Conservation (phyloP, 2,113 vertebrate species). For the Nothoprocta pentlandii region DNA sequence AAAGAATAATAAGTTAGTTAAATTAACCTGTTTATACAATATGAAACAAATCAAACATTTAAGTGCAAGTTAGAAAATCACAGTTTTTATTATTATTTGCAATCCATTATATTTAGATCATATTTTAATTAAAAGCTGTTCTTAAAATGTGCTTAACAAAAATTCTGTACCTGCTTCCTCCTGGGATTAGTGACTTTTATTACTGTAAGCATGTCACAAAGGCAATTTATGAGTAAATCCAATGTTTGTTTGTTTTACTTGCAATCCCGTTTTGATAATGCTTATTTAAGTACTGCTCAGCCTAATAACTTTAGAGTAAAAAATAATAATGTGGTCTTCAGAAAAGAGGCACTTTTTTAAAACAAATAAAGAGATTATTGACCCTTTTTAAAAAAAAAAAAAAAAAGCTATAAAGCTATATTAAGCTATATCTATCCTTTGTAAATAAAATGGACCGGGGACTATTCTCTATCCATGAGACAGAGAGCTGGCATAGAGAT, state of each 20-base stretch:
- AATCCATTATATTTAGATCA: background rate
- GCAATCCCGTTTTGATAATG: conserved; percentile 29
- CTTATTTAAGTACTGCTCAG: conserved; percentile 51
- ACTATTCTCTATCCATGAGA: background rate
- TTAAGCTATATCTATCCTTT: background rate
- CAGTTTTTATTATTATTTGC: background rate
- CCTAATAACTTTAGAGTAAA: conserved; percentile 55
- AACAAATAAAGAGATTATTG: conserved; percentile 33
- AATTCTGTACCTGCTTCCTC: background rate
- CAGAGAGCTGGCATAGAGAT: no score
- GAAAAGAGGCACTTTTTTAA: conserved; percentile 37
- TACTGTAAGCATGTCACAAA: conserved; percentile 30
- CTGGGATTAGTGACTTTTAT: conserved; percentile 57
- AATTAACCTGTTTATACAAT: background rate
- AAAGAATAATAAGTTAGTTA: background rate
- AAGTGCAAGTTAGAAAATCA: background rate
- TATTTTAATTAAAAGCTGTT: conserved; percentile 39
- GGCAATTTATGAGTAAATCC: conserved; percentile 30
- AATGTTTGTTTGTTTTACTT: conserved; percentile 58
- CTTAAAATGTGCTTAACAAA: conserved; percentile 23
- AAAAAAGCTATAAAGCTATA: no score
- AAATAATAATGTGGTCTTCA: conserved; percentile 5
- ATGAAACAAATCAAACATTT: background rate
- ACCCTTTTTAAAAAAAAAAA: background rate
- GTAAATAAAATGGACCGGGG: background rate